Base-by-base conservation (phyloP, 2,113 vertebrate genomes). In the Furnarius figulus region DNA sequence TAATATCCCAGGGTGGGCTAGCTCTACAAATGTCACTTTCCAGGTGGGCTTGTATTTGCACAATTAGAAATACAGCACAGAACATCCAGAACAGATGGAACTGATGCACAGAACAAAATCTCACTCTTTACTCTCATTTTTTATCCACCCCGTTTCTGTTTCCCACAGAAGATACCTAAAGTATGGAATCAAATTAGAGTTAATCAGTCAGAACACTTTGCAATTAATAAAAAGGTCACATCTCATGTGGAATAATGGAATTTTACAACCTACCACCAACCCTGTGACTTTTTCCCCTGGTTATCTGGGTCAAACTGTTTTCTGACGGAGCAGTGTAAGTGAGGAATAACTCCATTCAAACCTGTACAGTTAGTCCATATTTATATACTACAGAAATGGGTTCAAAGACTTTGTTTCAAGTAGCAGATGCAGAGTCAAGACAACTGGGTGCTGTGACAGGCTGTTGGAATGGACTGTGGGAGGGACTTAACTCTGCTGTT, bases 211-310 rank as follows among this genome's bases (percentile, higher is more conserved):
- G 25, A 68, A 25, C 55, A 85, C 73, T 97, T 96, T 86, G 63
- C 90, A 95, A 94, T 94, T 95, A 95, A 85, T 91, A 55, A 92
- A 73, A 94, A 83, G 70, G 39, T 55, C 87, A 87, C 28, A 70
- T 92, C 84, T 88, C 71, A 78, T 76, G 75, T 62, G 53, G 74
- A 63, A 93, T 63, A 55, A 79, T 67, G 74, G 52, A 90, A 72
- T 95, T 93, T 96, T 92, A 85, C 72, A 88, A 89, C 79, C 56
- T 87, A 62, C 68, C 58, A 66, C 62, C 83, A 84, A 44, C 12
- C 62, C 86, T 77, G 37, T 46, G 31, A 10, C 25, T 92, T 98
- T 96, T 97, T 96, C 85, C 94, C 42, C 8, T 0, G 55, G 93
- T 93, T 80, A 72, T 94, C 72, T 58, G 61, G 56, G 70, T 95